phyloP scores from a whole-genome alignment of 1,140 invertebrate genomes.

The Drosophila bipectinata region DNA sequence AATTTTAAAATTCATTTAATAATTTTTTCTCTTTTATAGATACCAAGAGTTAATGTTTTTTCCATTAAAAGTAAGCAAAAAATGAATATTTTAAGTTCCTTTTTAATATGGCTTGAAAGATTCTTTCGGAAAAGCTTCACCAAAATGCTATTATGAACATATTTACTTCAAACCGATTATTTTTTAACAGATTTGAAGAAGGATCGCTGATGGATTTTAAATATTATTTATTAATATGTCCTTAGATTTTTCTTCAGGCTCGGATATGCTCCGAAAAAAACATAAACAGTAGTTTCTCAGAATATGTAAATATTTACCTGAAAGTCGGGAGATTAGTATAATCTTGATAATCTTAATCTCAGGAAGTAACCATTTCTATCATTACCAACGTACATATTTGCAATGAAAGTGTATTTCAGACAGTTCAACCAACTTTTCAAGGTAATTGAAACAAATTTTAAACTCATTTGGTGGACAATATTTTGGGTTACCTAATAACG shows the following conservation, averaged over 20 bases:
- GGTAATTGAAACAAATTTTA: slow-evolving; percentile 22
- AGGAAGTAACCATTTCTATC: slow-evolving; percentile 9
- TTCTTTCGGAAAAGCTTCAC: no score
- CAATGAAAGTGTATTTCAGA: not conserved
- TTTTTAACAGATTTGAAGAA: no score
- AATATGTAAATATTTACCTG: slow-evolving; percentile 29
- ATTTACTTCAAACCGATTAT: no score
- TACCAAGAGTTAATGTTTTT: no score
- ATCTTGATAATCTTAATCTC: slow-evolving; percentile 29
- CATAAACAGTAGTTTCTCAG: slow-evolving; percentile 11
- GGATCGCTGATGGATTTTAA: no score
- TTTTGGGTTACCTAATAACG: slow-evolving; percentile 24
- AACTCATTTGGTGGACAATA: slow-evolving; percentile 35
- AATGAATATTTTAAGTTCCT: no score
- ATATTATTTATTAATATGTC: no score
- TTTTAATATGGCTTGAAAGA: no score
- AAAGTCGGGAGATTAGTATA: slow-evolving; percentile 13
- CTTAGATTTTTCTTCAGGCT: not conserved
- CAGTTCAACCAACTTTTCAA: slow-evolving; percentile 53
- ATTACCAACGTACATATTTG: slow-evolving; percentile 2
- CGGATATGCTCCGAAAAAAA: not conserved
- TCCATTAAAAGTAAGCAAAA: no score
- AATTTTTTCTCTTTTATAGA: no score
- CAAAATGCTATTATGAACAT: no score
- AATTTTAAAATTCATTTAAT: no score